phyloP scores from a whole-genome alignment of 2,113 vertebrate genomes.

The Etheostoma cragini region DNA sequence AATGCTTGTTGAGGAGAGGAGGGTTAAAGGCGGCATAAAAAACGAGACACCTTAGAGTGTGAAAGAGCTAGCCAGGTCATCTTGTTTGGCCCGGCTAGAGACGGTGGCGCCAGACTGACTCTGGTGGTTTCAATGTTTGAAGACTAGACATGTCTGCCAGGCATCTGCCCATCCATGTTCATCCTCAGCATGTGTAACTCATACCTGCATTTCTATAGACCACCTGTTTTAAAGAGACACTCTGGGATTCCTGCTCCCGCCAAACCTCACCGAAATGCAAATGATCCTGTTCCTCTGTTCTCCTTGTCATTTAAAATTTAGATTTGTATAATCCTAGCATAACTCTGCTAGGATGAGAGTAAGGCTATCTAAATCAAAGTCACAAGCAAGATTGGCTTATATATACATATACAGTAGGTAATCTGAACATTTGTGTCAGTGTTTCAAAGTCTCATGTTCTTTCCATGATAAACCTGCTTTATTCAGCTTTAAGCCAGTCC shows the following conservation, averaged over 20 bases:
- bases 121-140: conserved; percentile 61
- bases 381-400: neutral
- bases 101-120: conserved; percentile 71
- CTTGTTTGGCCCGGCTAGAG: conserved; percentile 64
- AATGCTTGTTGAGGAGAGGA: conserved; percentile 55
- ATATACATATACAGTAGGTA: neutral
- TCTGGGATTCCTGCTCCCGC: conserved; percentile 6
- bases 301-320: neutral
- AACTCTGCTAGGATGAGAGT: neutral
- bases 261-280: conserved; percentile 30
- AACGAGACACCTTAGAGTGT: conserved; percentile 67
- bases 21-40: conserved; percentile 59
- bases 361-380: neutral
- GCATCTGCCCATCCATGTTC: conserved; percentile 35
- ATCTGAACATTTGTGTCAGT: conserved; percentile 27
- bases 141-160: conserved; percentile 55
- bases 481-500: conserved; percentile 35
- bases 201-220: conserved; percentile 50
- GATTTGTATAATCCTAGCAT: neutral
- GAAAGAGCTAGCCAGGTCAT: conserved; percentile 55
- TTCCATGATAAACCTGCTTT: conserved; percentile 50
- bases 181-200: conserved; percentile 56
- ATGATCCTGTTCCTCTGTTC: neutral
- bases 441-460: conserved; percentile 54
- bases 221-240: conserved; percentile 45